Evolutionary conservation across 2,888 invertebrate genomes (phyloP).

Genomic region (Creontiades dilutus): DNA sequence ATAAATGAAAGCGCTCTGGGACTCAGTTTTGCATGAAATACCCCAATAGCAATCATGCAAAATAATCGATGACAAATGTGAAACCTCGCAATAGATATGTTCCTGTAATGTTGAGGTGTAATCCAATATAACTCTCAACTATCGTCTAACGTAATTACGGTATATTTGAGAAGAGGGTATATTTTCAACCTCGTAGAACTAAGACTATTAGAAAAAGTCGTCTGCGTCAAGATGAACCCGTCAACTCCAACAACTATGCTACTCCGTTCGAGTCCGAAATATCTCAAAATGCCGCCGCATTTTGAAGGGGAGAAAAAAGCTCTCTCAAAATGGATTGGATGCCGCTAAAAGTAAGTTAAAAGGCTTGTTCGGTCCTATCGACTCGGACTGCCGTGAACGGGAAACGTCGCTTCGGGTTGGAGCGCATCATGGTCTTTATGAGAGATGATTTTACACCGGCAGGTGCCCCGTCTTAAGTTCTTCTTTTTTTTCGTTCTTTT

Average conservation of each 20-base stretch:
- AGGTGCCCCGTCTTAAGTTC: slow-evolving; percentile 51
- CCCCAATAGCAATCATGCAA: no score
- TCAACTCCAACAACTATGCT: not conserved
- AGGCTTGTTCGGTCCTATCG: slow-evolving; percentile 56
- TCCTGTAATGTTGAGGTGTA: no score
- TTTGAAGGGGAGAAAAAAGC: not conserved
- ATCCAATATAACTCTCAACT: no score
- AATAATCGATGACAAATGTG: no score
- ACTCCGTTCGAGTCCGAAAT: not conserved
- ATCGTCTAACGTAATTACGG: no score
- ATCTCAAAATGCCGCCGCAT: not conserved
- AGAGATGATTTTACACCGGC: slow-evolving; percentile 65
- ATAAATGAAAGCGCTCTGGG: no score
- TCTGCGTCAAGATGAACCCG: slow-evolving; percentile 4
- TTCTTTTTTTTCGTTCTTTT: slow-evolving; percentile 14
- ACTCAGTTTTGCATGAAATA: no score
- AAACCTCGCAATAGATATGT: no score
- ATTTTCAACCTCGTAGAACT: no score
- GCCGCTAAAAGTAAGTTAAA: slow-evolving; percentile 60
- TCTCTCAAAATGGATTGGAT: not conserved
- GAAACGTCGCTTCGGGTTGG: slow-evolving; percentile 43
- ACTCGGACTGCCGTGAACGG: slow-evolving; percentile 60
- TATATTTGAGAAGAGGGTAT: no score
- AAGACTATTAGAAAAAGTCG: not conserved
- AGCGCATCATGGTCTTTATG: not conserved